Conservation (phyloP, 2,113 vertebrate species). For the Micromys minutus region DNA sequence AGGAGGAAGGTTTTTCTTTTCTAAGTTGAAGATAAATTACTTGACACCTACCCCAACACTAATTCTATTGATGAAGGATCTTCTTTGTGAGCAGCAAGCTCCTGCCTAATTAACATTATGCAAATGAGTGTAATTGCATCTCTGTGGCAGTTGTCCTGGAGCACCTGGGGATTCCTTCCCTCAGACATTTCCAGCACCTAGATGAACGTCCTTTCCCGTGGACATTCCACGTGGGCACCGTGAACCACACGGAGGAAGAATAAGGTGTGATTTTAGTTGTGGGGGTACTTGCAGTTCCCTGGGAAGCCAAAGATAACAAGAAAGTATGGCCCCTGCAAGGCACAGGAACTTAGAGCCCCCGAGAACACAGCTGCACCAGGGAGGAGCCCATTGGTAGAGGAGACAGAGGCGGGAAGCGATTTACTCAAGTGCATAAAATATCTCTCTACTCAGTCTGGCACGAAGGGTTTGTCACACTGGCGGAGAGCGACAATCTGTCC, state of each 20-base stretch:
- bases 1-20: constrained; percentile 29
- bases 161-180: not conserved
- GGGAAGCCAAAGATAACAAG: not conserved
- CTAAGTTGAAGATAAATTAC: not conserved
- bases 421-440: not conserved
- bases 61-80: constrained; percentile 48
- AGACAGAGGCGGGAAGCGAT: not conserved
- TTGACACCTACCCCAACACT: not conserved
- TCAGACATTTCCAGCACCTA: not conserved
- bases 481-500: not conserved
- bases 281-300: not conserved
- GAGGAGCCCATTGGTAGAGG: not conserved
- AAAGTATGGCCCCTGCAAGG: not conserved
- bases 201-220: not conserved
- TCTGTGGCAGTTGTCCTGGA: constrained; percentile 37
- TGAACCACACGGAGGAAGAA: not conserved
- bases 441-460: not conserved
- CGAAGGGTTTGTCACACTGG: not conserved
- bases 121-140: constrained; percentile 52
- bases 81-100: constrained; percentile 48
- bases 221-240: not conserved
- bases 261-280: not conserved
- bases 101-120: constrained; percentile 68
- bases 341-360: not conserved
- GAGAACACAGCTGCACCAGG: not conserved